Base-by-base conservation (phyloP, 2,888 invertebrate genomes). In the Syritta pipiens region DNA sequence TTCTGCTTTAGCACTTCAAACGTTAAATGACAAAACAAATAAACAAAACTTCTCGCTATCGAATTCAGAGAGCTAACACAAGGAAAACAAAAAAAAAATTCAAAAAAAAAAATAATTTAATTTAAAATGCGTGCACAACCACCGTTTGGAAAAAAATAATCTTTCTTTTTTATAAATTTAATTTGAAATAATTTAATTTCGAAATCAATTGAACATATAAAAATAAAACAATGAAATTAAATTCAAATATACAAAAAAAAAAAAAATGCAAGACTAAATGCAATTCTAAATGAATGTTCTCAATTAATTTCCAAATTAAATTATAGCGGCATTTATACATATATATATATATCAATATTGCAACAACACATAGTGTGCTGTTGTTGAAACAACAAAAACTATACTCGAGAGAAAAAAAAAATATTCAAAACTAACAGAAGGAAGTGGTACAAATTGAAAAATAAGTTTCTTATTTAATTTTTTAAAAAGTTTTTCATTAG, bases 101-200 rank as follows among this genome's bases (percentile, higher is more conserved):
- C 51, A 81, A 82, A 37, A 9, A 37, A 37, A 83, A 83, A 82
- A 32, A 37, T 48, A 46, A 51, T 40, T 68, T 35, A 62, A 62
- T 48, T 83, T n/a, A 83, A 85, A 88, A 86, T 87, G 87, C 87
- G 87, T 88, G 87, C 88, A 87, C 87, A 87, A 87, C 86, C 86
- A 85, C 86, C 84, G 84, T 77, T 82, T 71, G 62, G 51, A 81
- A 81, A 82, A 79, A 75, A 82, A 82, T 51, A 82, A 48, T 76
- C 55, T 65, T n/a, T n/a, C n/a, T n/a, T n/a, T n/a, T n/a, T n/a
- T n/a, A n/a, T n/a, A n/a, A n/a, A n/a, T n/a, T n/a, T n/a, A n/a
- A n/a, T n/a, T n/a, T n/a, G n/a, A n/a, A n/a, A n/a, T 28, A 44
- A 81, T 59, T 57, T 49, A 75, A 79, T 67, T 63, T 65, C 57